Evolutionary conservation across 2,113 vertebrate species (phyloP), one percentile per base, ranked within the genome.

Genomic region (Gymnogyps californianus): DNA sequence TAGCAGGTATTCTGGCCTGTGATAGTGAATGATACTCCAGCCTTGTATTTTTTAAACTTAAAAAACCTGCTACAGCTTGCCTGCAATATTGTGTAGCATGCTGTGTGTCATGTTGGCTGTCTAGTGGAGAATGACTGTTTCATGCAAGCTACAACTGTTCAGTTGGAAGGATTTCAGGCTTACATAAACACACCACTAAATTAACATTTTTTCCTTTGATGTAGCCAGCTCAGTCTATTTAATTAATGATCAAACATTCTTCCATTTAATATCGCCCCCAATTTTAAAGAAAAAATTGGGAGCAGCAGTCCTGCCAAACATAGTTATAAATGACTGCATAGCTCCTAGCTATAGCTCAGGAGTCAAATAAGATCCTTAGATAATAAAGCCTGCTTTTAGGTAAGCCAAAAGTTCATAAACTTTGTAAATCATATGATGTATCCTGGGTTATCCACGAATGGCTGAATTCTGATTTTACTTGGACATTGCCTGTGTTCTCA

Each of bases 101-200:
- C 80, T 89, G 70, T 61, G 89, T 57, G 87, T 64, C 58, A 5
- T 34, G 72, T 13, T 95, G 91, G 62, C 78, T 91, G 57, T 14
- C 34, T 51, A 0, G 87, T 40, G 32, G 49, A 85, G 62, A 69
- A 20, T 12, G 83, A 61, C 49, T 89, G 74, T 31, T 91, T 18
- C 62, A 72, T 76, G 66, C 62, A 79, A 85, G 79, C 66, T 92
- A 8, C 72, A 92, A 57, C 65, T 96, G 89, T 72, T 89, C 64
- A 61, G 5, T 61, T 97, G 93, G 91, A 91, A 84, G 47, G 59
- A 61, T 87, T 95, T 96, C 90, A 79, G 80, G 69, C 74, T 82
- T 78, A 85, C 31, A 21, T 66, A 76, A 95, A 49, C 31, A 42
- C 8, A 29, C 8, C 16, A 38, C 61, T 69, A 40, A 84, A 54